Conservation (phyloP, 2,888 invertebrate genomes). For the Lissonota sp. region DNA sequence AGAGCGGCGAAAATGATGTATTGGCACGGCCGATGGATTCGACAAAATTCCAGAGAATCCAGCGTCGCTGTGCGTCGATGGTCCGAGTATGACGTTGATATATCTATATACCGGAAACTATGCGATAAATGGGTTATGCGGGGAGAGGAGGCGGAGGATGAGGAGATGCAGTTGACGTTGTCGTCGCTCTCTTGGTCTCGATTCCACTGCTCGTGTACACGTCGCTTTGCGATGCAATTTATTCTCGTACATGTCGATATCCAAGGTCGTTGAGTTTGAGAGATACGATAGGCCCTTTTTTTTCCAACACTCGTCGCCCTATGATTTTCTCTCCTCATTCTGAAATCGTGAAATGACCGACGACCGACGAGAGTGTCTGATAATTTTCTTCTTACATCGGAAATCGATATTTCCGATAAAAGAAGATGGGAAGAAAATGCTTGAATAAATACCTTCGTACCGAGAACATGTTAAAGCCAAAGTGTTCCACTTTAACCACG, state of each 20-base stretch:
- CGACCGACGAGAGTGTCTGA: no score
- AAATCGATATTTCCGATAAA: no score
- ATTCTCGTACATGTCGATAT: conserved; percentile 37
- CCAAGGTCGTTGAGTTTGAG: conserved; percentile 40
- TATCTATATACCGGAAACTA: conserved; percentile 8
- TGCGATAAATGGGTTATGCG: neutral
- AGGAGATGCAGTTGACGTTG: conserved; percentile 26
- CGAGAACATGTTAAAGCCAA: no score
- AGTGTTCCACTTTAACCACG: no score
- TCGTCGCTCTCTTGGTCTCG: neutral
- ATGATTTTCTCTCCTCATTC: no score
- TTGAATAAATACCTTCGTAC: no score
- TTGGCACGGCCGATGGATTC: conserved; percentile 26
- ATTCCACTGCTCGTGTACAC: conserved; percentile 9
- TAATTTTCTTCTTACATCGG: no score
- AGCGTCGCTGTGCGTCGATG: neutral
- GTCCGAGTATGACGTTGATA: conserved; percentile 35
- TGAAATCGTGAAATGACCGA: no score
- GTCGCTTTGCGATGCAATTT: conserved; percentile 38
- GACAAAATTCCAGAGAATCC: conserved; percentile 29
- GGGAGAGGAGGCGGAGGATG: neutral
- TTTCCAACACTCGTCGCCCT: no score
- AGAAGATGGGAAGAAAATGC: no score
- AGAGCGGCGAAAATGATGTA: conserved; percentile 35
- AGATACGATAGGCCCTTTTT: conserved; percentile 1